Evolutionary conservation across 2,797 vertebrate species (phyloP).

Genomic region (Acanthornis magna): DNA sequence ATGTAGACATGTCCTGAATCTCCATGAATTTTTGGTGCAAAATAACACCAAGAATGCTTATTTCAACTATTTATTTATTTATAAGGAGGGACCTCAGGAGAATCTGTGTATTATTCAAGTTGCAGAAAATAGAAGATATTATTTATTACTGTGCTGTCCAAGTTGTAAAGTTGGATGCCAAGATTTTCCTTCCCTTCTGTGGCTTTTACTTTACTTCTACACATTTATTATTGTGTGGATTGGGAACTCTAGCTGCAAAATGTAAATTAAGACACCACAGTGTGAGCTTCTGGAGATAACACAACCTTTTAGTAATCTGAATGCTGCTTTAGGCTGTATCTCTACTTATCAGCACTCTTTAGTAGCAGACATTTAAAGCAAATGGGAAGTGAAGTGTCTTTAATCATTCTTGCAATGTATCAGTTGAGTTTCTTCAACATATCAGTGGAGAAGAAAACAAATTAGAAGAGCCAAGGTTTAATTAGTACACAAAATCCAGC

Average conservation of each 20-base stretch:
- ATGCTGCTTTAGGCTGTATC: background rate
- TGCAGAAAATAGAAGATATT: constrained; percentile 8
- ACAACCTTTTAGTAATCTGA: background rate
- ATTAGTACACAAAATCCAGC: background rate
- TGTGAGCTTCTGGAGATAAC: background rate
- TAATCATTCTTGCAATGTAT: background rate
- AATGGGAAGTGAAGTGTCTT: background rate
- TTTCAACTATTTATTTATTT: constrained; percentile 24
- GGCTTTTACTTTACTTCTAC: constrained; percentile 16
- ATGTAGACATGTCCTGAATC: constrained; percentile 63
- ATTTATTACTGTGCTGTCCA: constrained; percentile 12
- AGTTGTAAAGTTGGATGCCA: constrained; percentile 1
- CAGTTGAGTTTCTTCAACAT: background rate
- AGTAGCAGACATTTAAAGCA: background rate
- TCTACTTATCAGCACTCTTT: background rate
- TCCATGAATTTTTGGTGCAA: constrained; percentile 7
- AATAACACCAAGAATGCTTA: background rate
- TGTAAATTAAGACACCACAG: constrained; percentile 42
- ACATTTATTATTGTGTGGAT: background rate
- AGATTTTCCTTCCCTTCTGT: constrained; percentile 17
- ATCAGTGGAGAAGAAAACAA: background rate
- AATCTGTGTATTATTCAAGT: background rate
- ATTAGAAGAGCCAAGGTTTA: background rate
- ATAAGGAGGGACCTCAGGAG: background rate
- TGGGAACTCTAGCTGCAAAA: constrained; percentile 23